Evolutionary conservation across 2,888 invertebrate species (phyloP).

Genomic region (Drosophila merina): DNA sequence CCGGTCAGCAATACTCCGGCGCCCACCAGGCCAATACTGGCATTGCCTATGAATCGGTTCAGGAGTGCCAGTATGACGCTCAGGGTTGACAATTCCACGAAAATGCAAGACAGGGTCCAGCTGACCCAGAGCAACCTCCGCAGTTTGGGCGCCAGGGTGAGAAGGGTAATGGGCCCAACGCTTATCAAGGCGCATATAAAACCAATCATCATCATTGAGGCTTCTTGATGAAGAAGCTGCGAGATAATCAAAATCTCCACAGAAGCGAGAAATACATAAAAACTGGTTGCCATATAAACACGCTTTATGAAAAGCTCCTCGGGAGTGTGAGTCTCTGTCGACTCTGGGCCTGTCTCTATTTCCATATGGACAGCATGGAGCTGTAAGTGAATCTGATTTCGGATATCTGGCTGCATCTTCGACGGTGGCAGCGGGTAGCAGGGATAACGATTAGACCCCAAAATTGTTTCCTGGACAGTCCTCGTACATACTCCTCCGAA

Average conservation of each 20-base stretch:
- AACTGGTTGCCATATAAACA: neutral
- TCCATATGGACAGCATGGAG: neutral
- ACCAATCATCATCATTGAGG: constrained; percentile 10
- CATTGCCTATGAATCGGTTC: neutral
- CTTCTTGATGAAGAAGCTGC: neutral
- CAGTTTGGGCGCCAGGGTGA: constrained; percentile 5
- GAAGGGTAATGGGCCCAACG: constrained; percentile 8
- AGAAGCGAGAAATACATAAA: neutral
- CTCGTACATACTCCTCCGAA: neutral
- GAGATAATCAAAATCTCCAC: constrained; percentile 18
- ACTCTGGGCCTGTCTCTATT: neutral
- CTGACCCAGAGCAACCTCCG: constrained; percentile 12
- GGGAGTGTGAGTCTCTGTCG: neutral
- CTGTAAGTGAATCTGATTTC: neutral
- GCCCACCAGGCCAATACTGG: neutral
- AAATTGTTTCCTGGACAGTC: neutral
- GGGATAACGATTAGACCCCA: neutral
- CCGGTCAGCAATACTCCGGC: neutral
- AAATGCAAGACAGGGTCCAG: constrained; percentile 21
- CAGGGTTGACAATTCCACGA: constrained; percentile 18
- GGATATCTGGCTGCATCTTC: neutral
- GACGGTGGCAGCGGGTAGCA: neutral
- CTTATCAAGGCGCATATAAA: constrained; percentile 19
- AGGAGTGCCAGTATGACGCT: constrained; percentile 32
- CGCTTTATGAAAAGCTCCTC: constrained; percentile 6